Evolutionary conservation across 2,113 vertebrate genomes (phyloP), one percentile per base, ranked within the genome.

Genomic region (Glaucidium brasilianum): DNA sequence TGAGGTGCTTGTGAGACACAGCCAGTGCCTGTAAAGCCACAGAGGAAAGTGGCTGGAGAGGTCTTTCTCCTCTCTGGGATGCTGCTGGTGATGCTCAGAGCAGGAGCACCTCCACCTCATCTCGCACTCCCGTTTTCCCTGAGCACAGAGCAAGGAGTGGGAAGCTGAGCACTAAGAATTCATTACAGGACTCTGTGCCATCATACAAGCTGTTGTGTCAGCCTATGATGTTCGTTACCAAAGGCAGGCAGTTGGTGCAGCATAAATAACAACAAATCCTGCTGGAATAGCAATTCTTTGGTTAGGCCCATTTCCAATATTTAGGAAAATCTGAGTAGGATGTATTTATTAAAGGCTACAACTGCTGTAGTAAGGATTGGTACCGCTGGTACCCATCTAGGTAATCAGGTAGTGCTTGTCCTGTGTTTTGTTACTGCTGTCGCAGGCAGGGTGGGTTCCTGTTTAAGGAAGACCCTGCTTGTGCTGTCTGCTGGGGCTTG

Each of bases 381-480:
- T 64, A 5, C 9, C 4, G 0, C 49, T 66, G 78, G 43, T 76
- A 23, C 50, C 55, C 6, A 2, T 9, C 25, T 41, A 88, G 75
- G 35, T 41, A 88, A 95, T n/a, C 74, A 94, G 82, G 95, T 71
- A 88, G 66, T 72, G 35, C 47, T 72, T 75, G 71, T 85, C 47
- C 60, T 64, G 82, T 58, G 79, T 43, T 88, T 78, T 91, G 53
- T 83, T 32, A 26, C 35, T 85, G 75, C 72, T 76, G 35, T 27
- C 71, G 52, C 47, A 72, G 71, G 14, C 5, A 2, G 37, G 21
- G 30, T 79, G 66, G 83, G 34, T 35, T 63, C 80, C 58, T 43
- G 10, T 29, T 50, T 39, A 68, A 82, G 58, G 47, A 82, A 79
- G 88, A 25, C n/a, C 35, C 66, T 63, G 29, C 30, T 78, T 78